phyloP scores from a whole-genome alignment of 2,113 vertebrate genomes.

The Murina feae region DNA sequence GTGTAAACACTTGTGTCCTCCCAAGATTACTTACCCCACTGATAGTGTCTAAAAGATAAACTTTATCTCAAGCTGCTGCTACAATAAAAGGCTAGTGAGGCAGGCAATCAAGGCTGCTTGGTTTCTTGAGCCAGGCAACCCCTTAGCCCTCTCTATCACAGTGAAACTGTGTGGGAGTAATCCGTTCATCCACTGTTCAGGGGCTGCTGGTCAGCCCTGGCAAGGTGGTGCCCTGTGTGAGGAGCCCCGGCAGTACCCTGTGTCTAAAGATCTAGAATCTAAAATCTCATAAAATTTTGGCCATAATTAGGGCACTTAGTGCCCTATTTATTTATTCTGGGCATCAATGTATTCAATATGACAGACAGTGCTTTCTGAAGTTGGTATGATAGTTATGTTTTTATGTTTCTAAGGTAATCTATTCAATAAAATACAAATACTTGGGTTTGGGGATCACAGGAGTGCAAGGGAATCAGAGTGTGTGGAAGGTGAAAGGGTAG shows the following conservation, averaged over 20 bases:
- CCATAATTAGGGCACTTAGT: not conserved
- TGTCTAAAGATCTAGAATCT: not conserved
- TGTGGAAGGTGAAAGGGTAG: not conserved
- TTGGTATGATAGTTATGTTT: not conserved
- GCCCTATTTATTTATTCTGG: not conserved
- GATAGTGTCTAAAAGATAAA: too few relatives aligned
- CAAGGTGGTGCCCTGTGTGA: too few relatives aligned
- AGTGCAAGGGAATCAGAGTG: not conserved
- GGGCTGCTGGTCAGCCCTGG: too few relatives aligned
- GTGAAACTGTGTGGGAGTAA: too few relatives aligned
- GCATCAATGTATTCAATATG: not conserved
- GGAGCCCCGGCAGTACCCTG: not conserved
- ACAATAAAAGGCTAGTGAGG: too few relatives aligned
- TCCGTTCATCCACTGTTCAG: too few relatives aligned
- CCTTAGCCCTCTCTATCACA: too few relatives aligned
- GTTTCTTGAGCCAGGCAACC: too few relatives aligned
- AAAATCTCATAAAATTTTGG: not conserved
- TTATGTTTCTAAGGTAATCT: not conserved
- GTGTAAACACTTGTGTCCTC: too few relatives aligned
- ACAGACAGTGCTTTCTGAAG: not conserved
- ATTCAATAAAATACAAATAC: not conserved
- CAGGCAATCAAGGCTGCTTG: too few relatives aligned
- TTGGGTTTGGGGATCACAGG: not conserved
- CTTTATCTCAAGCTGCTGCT: too few relatives aligned
- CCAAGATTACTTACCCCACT: too few relatives aligned